Evolutionary conservation across 2,888 invertebrate species (phyloP).

Genomic region (Pristionchus exspectatus): DNA sequence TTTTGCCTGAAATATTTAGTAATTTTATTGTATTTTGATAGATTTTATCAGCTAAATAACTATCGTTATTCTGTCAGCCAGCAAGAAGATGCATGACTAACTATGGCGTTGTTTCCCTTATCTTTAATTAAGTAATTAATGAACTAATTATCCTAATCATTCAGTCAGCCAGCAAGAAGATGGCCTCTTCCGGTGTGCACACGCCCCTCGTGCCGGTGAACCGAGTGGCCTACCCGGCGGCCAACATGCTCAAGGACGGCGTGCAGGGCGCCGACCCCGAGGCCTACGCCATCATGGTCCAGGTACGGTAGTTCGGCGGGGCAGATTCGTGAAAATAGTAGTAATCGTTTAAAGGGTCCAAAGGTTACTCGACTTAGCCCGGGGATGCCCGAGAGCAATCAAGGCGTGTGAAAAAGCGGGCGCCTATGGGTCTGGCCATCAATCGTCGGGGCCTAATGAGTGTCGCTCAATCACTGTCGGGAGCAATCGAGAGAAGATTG

Average conservation of each 20-base stretch:
- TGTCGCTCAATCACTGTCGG: not conserved
- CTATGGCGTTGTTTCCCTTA: not conserved
- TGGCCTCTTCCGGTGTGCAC: conserved; percentile 37
- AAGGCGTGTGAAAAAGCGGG: conserved; percentile 2
- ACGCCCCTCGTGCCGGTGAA: conserved; percentile 38
- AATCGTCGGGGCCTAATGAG: not conserved
- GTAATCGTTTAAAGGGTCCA: not conserved
- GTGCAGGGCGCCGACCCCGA: conserved; percentile 89
- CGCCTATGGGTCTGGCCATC: not conserved
- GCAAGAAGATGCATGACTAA: not conserved
- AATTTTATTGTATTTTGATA: too few relatives aligned
- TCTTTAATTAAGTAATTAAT: not conserved
- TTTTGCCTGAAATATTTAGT: too few relatives aligned
- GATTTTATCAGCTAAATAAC: too few relatives aligned
- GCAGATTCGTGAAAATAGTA: not conserved
- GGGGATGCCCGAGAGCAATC: not conserved
- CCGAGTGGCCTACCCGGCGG: conserved; percentile 56
- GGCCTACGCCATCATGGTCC: conserved; percentile 87
- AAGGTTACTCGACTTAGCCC: not conserved
- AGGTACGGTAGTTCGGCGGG: conserved; percentile 75
- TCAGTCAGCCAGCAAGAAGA: conserved; percentile 50
- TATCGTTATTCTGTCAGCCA: too few relatives aligned
- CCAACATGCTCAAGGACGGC: conserved; percentile 71
- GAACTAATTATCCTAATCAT: not conserved
- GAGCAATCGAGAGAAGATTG: not conserved